Percentiles rank a stretch among this genome's conserved stretches.
phyloP scores from a whole-genome alignment of 2,113 vertebrate genomes.

The Podarcis raffonei region DNA sequence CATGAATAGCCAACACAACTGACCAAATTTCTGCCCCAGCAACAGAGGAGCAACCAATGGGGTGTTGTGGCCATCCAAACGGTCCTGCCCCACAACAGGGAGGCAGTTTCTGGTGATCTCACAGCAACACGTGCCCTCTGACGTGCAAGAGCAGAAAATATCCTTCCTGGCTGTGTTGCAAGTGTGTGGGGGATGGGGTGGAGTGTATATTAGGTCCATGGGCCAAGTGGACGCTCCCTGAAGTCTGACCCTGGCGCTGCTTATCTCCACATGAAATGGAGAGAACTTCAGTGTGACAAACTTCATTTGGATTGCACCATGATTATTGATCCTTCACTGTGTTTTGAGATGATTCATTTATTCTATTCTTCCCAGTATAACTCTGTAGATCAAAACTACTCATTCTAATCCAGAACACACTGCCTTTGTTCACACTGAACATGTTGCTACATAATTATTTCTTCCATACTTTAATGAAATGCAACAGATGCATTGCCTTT shows the following conservation, averaged over 20 bases:
- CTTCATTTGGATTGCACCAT: neutral
- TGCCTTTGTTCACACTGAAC: neutral
- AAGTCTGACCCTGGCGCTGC: neutral
- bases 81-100: too few relatives aligned
- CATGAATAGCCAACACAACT: too few relatives aligned
- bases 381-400: neutral
- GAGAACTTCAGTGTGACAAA: neutral
- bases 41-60: too few relatives aligned
- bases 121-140: too few relatives aligned
- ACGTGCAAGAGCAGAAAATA: too few relatives aligned
- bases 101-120: too few relatives aligned
- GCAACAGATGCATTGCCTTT: neutral
- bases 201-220: too few relatives aligned
- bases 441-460: neutral
- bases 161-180: too few relatives aligned
- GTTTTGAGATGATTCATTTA: neutral
- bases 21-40: too few relatives aligned
- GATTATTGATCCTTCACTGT: neutral
- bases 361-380: neutral
- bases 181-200: too few relatives aligned
- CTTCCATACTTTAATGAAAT: neutral
- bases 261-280: neutral
- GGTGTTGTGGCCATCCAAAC: too few relatives aligned
- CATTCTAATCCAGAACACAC: neutral
- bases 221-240: too few relatives aligned